These are phyloP conservation scores for Trematomus bernacchii DNA, from an alignment of 2,797 vertebrate genomes.

Conservation along the genomic window DNA sequence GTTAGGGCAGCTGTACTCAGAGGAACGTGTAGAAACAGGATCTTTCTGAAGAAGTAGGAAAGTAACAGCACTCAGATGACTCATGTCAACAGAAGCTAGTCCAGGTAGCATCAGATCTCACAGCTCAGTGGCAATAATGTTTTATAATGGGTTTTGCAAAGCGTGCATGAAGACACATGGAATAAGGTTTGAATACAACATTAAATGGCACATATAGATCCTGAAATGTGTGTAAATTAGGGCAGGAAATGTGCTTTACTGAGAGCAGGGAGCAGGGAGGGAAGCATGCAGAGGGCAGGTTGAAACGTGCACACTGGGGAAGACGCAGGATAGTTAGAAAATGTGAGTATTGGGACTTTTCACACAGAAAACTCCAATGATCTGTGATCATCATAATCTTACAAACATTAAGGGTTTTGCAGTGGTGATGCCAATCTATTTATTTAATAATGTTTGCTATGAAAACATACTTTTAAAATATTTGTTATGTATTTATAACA, in stretches of 20 bases:
- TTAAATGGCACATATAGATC: neutral
- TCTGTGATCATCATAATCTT: neutral
- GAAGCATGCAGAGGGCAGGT: constrained; percentile 12
- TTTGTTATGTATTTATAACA: no score
- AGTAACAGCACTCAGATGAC: neutral
- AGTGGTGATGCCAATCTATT: neutral
- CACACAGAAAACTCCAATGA: neutral
- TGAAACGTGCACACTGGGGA: constrained; percentile 17
- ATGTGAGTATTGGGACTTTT: neutral
- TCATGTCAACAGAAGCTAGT: neutral
- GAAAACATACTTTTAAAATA: no score
- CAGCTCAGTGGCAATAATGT: neutral
- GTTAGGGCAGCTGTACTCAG: neutral
- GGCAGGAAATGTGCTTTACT: neutral
- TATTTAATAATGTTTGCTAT: neutral
- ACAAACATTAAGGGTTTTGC: neutral
- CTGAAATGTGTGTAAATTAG: neutral
- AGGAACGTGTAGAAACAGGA: neutral
- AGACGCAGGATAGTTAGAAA: neutral
- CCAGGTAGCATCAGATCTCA: neutral
- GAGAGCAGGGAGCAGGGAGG: neutral
- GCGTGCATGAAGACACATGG: neutral
- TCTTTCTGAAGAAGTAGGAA: neutral
- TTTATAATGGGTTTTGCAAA: neutral
- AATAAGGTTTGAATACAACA: neutral